Conservation (phyloP, 2,888 invertebrate species). For the Chaitophorus viminalis region DNA sequence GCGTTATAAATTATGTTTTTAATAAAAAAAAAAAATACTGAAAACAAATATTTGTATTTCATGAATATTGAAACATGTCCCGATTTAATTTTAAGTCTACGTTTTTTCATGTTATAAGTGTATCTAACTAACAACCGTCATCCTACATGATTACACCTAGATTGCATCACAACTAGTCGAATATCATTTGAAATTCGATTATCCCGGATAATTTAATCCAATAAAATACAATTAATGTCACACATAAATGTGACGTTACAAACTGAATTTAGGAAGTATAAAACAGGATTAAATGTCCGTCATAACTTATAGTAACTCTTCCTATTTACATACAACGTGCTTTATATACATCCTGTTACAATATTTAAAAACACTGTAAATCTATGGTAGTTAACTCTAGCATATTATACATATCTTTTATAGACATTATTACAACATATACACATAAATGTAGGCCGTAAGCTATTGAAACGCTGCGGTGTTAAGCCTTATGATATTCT, state of each 20-base stretch:
- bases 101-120: background rate
- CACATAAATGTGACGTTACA: background rate
- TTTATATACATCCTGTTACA: background rate
- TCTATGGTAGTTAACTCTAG: background rate
- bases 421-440: background rate
- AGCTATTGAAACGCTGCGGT: background rate
- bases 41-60: constrained; percentile 56
- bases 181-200: constrained; percentile 39
- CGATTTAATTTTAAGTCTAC: constrained; percentile 9
- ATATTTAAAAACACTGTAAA: background rate
- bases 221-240: constrained; percentile 59
- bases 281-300: constrained; percentile 17
- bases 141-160: constrained; percentile 50
- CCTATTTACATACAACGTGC: constrained; percentile 34
- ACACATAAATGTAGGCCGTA: background rate
- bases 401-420: background rate
- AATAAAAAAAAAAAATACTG: constrained; percentile 1
- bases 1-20: constrained; percentile 47
- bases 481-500: background rate
- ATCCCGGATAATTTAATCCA: constrained; percentile 48
- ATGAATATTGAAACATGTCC: constrained; percentile 15
- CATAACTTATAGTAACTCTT: constrained; percentile 34
- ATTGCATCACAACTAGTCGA: constrained; percentile 18
- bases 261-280: constrained; percentile 6
- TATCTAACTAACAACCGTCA: constrained; percentile 1